A percentile compares a stretch with the other conserved stretches of the same genome.
These are phyloP conservation scores for Antitype chi DNA, from an alignment of 2,888 invertebrate species.

Conservation along the genomic window DNA sequence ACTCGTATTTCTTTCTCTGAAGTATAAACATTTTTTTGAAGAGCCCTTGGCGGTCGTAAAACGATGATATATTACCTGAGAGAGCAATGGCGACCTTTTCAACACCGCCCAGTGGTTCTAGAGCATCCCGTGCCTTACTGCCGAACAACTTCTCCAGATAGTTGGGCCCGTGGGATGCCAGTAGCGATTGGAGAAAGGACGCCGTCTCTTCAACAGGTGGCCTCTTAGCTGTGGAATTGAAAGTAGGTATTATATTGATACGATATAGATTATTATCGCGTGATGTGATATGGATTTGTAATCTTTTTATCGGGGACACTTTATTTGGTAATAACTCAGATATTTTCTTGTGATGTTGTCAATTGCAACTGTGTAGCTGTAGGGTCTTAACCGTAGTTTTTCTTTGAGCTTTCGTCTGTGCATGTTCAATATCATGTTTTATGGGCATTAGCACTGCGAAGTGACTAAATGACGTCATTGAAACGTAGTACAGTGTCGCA, in stretches of 20 bases:
- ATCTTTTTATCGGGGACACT: slow-evolving; percentile 10
- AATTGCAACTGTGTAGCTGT: not conserved
- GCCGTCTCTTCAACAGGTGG: slow-evolving; percentile 99
- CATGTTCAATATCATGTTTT: slow-evolving; percentile 30
- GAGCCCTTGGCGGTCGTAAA: slow-evolving; percentile 53
- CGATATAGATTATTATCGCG: slow-evolving; percentile 4
- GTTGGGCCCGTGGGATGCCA: slow-evolving; percentile 98
- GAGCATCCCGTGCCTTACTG: slow-evolving; percentile 97
- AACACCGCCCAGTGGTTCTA: slow-evolving; percentile 97
- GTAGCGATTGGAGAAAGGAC: slow-evolving; percentile 97
- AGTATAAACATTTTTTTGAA: slow-evolving; percentile 52
- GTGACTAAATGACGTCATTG: slow-evolving; percentile 46
- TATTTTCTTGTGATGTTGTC: not conserved
- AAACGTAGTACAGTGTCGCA: slow-evolving; percentile 26
- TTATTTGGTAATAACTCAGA: not conserved
- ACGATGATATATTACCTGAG: slow-evolving; percentile 92
- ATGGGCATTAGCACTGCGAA: slow-evolving; percentile 28
- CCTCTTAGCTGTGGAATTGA: slow-evolving; percentile 94
- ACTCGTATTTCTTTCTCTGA: slow-evolving; percentile 32
- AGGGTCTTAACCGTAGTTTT: not conserved
- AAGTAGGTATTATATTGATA: slow-evolving; percentile 46
- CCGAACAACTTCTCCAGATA: slow-evolving; percentile 99
- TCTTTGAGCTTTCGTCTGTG: slow-evolving; percentile 16
- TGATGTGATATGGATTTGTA: slow-evolving; percentile 22
- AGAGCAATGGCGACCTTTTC: slow-evolving; percentile 98